Evolutionary conservation across 2,113 vertebrate species (phyloP).

Genomic region (Gymnorhina tibicen): DNA sequence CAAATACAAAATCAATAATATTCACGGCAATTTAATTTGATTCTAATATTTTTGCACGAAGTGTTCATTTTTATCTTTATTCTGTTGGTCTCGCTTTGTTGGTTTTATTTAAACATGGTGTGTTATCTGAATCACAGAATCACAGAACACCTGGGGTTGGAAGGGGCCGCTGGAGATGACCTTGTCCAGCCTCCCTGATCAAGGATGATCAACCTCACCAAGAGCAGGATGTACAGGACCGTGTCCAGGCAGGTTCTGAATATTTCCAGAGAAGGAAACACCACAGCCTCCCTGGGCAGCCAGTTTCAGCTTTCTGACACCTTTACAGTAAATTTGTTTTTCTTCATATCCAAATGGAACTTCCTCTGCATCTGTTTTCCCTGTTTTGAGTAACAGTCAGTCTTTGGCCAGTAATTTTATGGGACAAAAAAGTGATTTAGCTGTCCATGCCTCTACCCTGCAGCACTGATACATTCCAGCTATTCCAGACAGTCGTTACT

Average conservation of each 20-base stretch:
- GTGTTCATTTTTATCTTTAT: neutral
- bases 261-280: neutral
- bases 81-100: neutral
- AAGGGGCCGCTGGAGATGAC: neutral
- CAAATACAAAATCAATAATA: neutral
- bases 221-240: neutral
- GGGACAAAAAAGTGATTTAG: neutral
- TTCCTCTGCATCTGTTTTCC: neutral
- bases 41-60: neutral
- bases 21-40: accelerated
- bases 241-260: no score
- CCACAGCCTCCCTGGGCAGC: neutral
- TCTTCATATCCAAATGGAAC: neutral
- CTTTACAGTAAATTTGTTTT: neutral
- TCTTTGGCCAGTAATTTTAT: neutral
- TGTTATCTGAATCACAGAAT: neutral
- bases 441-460: neutral
- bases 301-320: neutral
- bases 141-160: neutral
- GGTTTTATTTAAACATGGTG: accelerated
- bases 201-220: no score
- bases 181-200: neutral
- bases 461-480: neutral
- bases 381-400: no score
- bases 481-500: neutral